These are phyloP conservation scores for Steinernema scapterisci DNA, from an alignment of 2,888 invertebrate species.

Conservation along the genomic window DNA sequence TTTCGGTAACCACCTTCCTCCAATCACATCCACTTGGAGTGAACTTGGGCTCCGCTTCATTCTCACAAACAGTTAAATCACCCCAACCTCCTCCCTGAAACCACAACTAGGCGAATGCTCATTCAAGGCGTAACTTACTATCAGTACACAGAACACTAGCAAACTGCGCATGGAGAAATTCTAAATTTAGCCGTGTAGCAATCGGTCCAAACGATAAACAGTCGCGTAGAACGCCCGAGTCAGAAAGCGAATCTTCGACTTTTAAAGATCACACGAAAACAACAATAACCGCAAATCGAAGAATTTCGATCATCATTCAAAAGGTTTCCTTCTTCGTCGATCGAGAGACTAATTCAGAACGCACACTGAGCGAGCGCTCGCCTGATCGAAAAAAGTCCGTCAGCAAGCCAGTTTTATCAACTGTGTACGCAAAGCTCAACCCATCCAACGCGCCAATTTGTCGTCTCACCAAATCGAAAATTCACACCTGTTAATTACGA, in stretches of 20 bases:
- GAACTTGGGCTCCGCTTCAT: background rate
- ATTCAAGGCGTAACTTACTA: too few species aligned
- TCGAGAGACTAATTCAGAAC: slow-evolving; percentile 4
- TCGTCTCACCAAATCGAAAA: background rate
- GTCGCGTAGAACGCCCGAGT: too few species aligned
- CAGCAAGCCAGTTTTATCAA: slow-evolving; percentile 30
- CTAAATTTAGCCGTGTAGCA: too few species aligned
- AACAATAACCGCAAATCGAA: background rate
- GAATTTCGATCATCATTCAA: background rate
- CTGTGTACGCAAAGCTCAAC: slow-evolving; percentile 19
- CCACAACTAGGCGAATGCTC: too few species aligned
- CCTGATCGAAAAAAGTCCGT: slow-evolving; percentile 28
- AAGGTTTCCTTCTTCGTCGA: slow-evolving; percentile 4
- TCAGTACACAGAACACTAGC: too few species aligned
- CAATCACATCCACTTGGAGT: slow-evolving; percentile 25
- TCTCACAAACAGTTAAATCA: background rate
- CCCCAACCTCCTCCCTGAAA: too few species aligned
- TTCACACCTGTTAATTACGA: background rate
- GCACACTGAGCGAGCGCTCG: slow-evolving; percentile 22
- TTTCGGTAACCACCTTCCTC: slow-evolving; percentile 4
- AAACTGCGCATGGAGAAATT: too few species aligned
- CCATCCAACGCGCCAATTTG: slow-evolving; percentile 14
- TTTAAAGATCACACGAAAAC: too few species aligned
- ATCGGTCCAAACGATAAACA: too few species aligned
- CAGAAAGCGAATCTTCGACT: too few species aligned